A percentile compares a stretch with the other conserved stretches of the same genome.
Conservation (phyloP, 2,113 vertebrate species). For the Atractosteus spatula region DNA sequence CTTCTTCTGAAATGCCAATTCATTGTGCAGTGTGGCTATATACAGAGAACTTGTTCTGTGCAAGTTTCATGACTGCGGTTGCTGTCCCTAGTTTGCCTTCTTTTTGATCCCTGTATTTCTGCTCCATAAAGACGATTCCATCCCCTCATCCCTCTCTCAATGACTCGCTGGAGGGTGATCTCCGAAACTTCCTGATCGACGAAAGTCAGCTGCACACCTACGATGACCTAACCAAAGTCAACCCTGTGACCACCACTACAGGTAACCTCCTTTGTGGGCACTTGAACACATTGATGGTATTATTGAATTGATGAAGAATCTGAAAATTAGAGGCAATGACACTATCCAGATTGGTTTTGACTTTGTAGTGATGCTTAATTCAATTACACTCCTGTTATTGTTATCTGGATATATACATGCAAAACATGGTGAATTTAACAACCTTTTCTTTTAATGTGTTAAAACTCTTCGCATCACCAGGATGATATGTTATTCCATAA, state of each 20-base stretch:
- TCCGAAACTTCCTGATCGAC: constrained; percentile 74
- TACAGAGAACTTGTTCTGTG: too few relatives aligned
- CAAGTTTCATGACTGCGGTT: too few relatives aligned
- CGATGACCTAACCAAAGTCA: constrained; percentile 94
- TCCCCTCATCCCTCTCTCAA: constrained; percentile 37
- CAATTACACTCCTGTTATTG: neutral
- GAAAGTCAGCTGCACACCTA: constrained; percentile 78
- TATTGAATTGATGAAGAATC: too few relatives aligned
- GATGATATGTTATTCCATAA: neutral
- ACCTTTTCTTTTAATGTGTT: too few relatives aligned
- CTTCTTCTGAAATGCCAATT: too few relatives aligned
- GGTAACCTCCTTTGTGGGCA: constrained; percentile 57
- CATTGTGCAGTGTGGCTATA: too few relatives aligned
- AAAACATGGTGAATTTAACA: too few relatives aligned
- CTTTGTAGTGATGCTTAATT: neutral
- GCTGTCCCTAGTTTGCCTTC: too few relatives aligned
- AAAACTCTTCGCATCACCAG: too few relatives aligned
- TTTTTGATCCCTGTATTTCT: neutral
- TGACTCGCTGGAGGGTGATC: constrained; percentile 70
- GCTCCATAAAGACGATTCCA: constrained; percentile 37
- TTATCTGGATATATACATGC: neutral
- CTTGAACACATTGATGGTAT: neutral
- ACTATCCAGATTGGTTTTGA: neutral
- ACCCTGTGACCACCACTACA: constrained; percentile 84
- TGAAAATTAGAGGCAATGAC: too few relatives aligned